phyloP scores from a whole-genome alignment of 1,140 invertebrate genomes.

The Saxidomus purpurata region DNA sequence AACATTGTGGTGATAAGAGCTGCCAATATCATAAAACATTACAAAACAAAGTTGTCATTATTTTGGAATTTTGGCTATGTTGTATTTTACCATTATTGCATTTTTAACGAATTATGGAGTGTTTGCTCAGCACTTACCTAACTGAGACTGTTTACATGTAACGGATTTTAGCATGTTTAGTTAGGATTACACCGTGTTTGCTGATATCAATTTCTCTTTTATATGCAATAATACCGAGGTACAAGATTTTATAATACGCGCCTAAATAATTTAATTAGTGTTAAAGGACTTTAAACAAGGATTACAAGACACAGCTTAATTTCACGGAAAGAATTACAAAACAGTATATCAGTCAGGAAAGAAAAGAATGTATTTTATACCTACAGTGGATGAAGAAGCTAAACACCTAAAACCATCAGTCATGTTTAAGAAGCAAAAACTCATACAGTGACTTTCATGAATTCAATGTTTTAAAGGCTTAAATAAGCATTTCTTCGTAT shows the following conservation, averaged over 20 bases:
- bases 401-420: too few relatives aligned
- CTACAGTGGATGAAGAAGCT: too few relatives aligned
- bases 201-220: constrained; percentile 52
- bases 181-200: constrained; percentile 34
- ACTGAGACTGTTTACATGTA: constrained; percentile 51
- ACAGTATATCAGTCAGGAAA: not conserved
- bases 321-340: not conserved
- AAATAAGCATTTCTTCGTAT: too few relatives aligned
- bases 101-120: constrained; percentile 37
- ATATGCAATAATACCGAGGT: constrained; percentile 48
- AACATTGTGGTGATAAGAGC: not conserved
- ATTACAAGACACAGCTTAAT: constrained; percentile 21
- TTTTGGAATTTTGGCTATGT: constrained; percentile 54
- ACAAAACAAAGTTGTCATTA: constrained; percentile 55
- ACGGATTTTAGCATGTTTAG: constrained; percentile 48
- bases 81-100: constrained; percentile 64
- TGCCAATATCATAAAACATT: constrained; percentile 13
- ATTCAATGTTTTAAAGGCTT: too few relatives aligned
- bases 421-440: too few relatives aligned
- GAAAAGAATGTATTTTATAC: not conserved
- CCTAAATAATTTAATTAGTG: constrained; percentile 64
- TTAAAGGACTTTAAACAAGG: constrained; percentile 30
- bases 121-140: constrained; percentile 52
- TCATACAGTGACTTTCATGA: too few relatives aligned
- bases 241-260: constrained; percentile 44